These are phyloP conservation scores for Sylvia borin DNA, from an alignment of 2,797 vertebrate genomes.

Conservation along the genomic window DNA sequence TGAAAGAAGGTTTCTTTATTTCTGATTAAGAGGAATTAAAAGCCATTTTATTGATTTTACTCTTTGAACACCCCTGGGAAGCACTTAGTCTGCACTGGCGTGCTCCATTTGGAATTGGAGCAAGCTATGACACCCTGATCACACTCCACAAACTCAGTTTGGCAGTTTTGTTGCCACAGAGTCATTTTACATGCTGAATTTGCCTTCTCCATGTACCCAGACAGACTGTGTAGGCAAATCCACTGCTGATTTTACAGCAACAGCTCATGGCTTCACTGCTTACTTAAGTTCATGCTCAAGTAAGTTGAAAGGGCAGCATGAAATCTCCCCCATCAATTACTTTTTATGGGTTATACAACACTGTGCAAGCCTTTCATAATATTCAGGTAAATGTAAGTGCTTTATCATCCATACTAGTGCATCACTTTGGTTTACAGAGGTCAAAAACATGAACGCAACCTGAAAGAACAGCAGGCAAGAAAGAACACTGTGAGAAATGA, in stretches of 20 bases:
- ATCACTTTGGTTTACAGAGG: not conserved
- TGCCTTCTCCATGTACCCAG: not conserved
- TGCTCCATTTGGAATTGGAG: not conserved
- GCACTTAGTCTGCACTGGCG: not conserved
- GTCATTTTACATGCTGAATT: not conserved
- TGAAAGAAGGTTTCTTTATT: not conserved
- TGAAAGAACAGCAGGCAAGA: not conserved
- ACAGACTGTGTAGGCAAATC: slow-evolving; percentile 5
- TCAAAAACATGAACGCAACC: not conserved
- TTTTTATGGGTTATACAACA: slow-evolving; percentile 28
- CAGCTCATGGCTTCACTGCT: not conserved
- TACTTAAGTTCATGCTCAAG: slow-evolving; percentile 23
- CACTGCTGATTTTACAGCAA: slow-evolving; percentile 18
- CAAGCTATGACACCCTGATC: not conserved
- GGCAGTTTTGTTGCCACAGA: not conserved
- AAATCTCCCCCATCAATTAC: slow-evolving; percentile 6
- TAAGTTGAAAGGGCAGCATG: slow-evolving; percentile 22
- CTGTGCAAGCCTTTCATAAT: not conserved
- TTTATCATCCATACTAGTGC: not conserved
- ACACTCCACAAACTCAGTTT: not conserved
- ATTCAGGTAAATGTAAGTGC: not conserved
- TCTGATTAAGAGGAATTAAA: not conserved
- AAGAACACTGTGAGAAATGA: not conserved
- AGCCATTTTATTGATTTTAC: not conserved
- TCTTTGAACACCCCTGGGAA: not conserved